These are phyloP conservation scores for Albula glossodonta DNA, from an alignment of 2,113 vertebrate genomes.

Conservation along the genomic window DNA sequence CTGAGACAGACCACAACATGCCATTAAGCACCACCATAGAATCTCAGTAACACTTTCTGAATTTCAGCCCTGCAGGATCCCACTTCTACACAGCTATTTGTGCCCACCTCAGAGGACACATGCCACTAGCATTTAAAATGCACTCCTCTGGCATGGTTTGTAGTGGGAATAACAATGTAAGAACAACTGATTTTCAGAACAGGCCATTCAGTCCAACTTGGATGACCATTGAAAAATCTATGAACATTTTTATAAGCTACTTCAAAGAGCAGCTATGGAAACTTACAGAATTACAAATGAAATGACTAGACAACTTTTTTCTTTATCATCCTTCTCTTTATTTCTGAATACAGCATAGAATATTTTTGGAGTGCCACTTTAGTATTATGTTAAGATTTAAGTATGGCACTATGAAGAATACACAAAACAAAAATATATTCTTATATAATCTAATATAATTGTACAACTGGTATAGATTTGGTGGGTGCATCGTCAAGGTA, in stretches of 20 bases:
- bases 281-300: too few species aligned
- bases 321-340: too few species aligned
- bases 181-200: neutral
- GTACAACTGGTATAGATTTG: neutral
- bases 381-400: neutral
- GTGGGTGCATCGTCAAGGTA: constrained; percentile 9
- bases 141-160: neutral
- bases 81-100: neutral
- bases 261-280: neutral
- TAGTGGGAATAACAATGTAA: neutral
- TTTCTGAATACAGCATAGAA: too few species aligned
- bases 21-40: constrained; percentile 30
- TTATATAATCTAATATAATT: neutral
- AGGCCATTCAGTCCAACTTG: too few species aligned
- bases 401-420: neutral
- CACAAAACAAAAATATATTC: neutral
- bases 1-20: constrained; percentile 57
- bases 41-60: constrained; percentile 32
- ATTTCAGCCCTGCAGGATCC: constrained; percentile 3
- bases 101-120: neutral
- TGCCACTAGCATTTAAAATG: neutral
- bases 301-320: too few species aligned
- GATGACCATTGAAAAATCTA: too few species aligned
- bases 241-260: neutral
- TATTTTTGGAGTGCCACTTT: too few species aligned